Percentiles rank a stretch among this genome's conserved stretches.
Conservation (phyloP, 37 sponge, comb jelly and placozoan species). For the Cladorhizidae sp. region DNA sequence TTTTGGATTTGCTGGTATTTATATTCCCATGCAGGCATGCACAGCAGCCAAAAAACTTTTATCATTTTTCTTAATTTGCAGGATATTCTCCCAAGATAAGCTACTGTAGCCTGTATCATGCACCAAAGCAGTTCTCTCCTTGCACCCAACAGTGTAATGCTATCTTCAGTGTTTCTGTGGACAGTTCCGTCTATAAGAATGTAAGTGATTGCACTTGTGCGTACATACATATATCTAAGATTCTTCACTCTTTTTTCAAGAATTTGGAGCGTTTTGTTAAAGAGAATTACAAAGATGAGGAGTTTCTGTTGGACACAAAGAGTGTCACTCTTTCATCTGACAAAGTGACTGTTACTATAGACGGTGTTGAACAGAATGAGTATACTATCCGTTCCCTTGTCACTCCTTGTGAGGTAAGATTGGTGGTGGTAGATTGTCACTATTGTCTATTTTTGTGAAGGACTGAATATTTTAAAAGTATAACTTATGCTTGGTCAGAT, state of each 20-base stretch:
- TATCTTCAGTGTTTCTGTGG: background rate
- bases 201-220: background rate
- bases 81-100: background rate
- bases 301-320: background rate
- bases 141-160: background rate
- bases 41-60: background rate
- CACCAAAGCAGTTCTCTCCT: background rate
- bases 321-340: background rate
- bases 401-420: background rate
- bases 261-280: slow-evolving; percentile 14
- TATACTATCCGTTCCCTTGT: background rate
- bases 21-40: background rate
- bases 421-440: too few species aligned
- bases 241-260: background rate
- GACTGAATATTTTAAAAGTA: too few species aligned
- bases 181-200: background rate
- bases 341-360: background rate
- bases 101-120: background rate
- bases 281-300: background rate
- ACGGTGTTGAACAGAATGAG: background rate
- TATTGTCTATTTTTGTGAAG: too few species aligned
- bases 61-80: background rate
- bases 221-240: background rate
- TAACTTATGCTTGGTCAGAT: too few species aligned
- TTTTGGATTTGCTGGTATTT: background rate